Percentiles rank a stretch among this genome's conserved stretches.
These are phyloP conservation scores for Orthosia cruda DNA, from an alignment of 2,888 invertebrate species.

Conservation along the genomic window DNA sequence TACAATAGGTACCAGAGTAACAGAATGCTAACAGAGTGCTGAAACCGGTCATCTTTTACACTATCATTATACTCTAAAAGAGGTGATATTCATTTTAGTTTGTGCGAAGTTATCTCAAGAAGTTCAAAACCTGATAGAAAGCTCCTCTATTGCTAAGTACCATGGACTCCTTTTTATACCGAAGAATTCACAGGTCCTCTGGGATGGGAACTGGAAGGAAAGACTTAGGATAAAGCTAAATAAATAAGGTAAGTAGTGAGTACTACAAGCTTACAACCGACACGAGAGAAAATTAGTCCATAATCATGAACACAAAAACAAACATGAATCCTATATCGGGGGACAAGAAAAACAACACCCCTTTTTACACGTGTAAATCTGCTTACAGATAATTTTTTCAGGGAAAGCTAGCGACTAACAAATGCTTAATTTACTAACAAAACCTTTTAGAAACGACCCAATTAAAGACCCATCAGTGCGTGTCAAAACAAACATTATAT, in stretches of 20 bases:
- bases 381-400: constrained; percentile 3
- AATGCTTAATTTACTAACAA: constrained; percentile 12
- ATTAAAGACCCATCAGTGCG: constrained; percentile 13
- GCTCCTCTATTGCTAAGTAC: background rate
- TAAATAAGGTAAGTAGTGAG: background rate
- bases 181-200: background rate
- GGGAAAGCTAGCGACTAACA: background rate
- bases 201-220: background rate
- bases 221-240: background rate
- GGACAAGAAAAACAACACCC: background rate
- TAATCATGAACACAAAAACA: no score
- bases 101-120: no score
- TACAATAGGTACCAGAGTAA: no score
- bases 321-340: background rate
- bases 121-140: background rate
- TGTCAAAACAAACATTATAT: background rate
- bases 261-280: background rate
- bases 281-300: background rate
- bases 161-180: background rate
- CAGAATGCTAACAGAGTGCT: no score
- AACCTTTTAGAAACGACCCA: constrained; percentile 16
- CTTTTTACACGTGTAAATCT: constrained; percentile 12
- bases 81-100: no score
- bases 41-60: no score
- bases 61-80: no score